phyloP scores from a whole-genome alignment of 2,113 vertebrate species.

The Danionella cerebrum region DNA sequence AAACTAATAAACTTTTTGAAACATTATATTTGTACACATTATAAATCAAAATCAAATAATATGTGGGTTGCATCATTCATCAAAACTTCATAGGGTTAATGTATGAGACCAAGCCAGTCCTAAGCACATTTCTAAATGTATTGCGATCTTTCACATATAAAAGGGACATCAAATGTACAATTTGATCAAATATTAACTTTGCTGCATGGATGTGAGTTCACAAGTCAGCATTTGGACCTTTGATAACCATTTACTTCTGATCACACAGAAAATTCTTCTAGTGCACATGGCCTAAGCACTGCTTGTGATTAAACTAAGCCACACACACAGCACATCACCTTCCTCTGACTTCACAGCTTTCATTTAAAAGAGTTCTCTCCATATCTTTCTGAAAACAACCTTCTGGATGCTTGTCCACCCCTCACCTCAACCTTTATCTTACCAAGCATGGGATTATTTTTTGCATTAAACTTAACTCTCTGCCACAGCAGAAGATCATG shows the following conservation, averaged over 20 bases:
- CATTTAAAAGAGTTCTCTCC: not conserved
- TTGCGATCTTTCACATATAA: no score
- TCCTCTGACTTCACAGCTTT: not conserved
- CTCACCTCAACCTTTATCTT: not conserved
- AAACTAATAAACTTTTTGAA: no score
- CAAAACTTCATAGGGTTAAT: no score
- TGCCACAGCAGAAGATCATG: not conserved
- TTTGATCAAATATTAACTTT: no score
- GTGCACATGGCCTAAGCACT: not conserved
- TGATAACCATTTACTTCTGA: not conserved
- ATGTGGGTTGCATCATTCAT: no score
- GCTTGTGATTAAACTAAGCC: not conserved
- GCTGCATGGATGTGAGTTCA: not conserved
- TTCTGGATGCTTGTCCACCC: not conserved
- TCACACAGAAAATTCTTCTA: not conserved
- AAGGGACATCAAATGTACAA: no score
- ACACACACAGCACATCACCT: not conserved
- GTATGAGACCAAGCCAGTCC: no score
- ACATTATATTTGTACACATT: no score
- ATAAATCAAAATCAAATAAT: no score
- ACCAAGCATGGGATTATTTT: not conserved
- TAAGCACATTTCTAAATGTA: no score
- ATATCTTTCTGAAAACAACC: slow-evolving; percentile 1
- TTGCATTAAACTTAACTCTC: not conserved
- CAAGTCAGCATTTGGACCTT: not conserved